A percentile compares a stretch with the other conserved stretches of the same genome.
Conservation (phyloP, 2,113 vertebrate genomes). For the Columba livia region DNA sequence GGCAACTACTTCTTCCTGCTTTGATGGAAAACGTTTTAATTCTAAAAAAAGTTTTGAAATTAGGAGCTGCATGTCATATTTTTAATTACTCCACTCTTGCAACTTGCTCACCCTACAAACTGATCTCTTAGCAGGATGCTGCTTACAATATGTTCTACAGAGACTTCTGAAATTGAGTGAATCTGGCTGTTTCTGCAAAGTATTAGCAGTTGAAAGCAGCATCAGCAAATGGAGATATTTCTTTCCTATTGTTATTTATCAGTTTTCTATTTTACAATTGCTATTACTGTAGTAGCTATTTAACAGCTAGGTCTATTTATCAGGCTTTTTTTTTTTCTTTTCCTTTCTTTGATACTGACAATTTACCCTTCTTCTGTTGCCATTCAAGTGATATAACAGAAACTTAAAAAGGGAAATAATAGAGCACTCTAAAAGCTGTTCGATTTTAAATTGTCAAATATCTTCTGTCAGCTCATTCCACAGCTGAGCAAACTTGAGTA, state of each 20-base stretch:
- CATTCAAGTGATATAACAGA: background rate
- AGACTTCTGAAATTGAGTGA: background rate
- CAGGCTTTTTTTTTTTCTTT: background rate
- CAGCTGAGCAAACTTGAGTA: slow-evolving; percentile 12
- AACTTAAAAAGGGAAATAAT: background rate
- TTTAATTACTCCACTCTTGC: background rate
- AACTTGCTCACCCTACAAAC: background rate
- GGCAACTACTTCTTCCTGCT: background rate
- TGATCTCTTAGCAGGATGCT: background rate
- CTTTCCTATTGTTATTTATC: background rate
- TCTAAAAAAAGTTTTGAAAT: background rate
- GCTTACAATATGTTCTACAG: background rate
- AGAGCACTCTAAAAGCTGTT: background rate
- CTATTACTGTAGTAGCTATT: background rate
- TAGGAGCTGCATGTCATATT: background rate
- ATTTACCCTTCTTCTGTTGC: background rate
- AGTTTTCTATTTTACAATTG: background rate
- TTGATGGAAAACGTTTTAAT: background rate
- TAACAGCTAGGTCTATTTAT: background rate
- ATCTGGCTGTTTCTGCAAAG: background rate
- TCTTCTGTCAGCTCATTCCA: slow-evolving; percentile 30
- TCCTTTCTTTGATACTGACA: background rate
- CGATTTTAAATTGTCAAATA: slow-evolving; percentile 17
- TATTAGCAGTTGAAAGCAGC: background rate
- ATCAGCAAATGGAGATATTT: background rate